Evolutionary conservation across 2,113 vertebrate species (phyloP).

Genomic region (Microcebus murinus): DNA sequence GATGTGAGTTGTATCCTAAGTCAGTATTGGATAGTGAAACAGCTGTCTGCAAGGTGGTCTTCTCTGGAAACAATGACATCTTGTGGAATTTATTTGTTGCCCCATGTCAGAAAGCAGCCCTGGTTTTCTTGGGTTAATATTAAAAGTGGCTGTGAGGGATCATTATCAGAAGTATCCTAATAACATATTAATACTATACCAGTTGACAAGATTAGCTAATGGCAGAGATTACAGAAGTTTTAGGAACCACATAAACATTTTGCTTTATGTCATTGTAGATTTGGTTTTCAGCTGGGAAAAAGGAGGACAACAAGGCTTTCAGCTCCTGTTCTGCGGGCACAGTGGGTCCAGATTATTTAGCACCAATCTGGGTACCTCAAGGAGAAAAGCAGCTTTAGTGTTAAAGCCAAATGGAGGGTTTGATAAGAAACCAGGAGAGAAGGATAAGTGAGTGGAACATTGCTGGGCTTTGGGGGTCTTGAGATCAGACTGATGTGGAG

Average conservation of each 20-base stretch:
- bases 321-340: not conserved
- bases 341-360: not conserved
- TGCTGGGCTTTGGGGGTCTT: not conserved
- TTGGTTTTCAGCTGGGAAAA: not conserved
- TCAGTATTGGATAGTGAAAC: not conserved
- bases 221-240: not conserved
- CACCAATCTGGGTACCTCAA: not conserved
- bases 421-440: not conserved
- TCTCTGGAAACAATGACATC: not conserved
- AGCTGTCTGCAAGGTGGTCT: constrained; percentile 46
- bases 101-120: not conserved
- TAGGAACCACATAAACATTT: not conserved
- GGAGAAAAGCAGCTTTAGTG: not conserved
- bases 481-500: not conserved
- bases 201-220: not conserved
- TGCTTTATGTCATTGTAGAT: not conserved
- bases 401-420: not conserved
- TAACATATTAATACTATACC: not conserved
- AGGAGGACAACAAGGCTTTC: not conserved
- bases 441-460: not conserved
- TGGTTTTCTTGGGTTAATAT: not conserved
- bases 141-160: not conserved
- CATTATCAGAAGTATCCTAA: not conserved
- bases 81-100: not conserved
- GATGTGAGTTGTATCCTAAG: not conserved